Percentiles rank a stretch among this genome's conserved stretches.
phyloP scores from a whole-genome alignment of 2,888 invertebrate genomes.

The Agrochola lychnidis region DNA sequence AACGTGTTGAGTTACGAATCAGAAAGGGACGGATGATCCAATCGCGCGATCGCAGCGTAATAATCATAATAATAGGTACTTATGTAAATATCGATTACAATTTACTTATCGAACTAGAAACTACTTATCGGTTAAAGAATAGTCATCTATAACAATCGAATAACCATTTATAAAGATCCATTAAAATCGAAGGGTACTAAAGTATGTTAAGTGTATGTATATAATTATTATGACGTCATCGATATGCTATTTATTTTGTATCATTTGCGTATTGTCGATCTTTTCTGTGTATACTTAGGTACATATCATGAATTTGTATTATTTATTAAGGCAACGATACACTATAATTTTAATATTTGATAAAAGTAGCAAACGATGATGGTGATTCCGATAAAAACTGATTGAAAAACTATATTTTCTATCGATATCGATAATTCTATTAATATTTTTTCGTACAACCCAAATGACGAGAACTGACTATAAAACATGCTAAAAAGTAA shows the following conservation, averaged over 20 bases:
- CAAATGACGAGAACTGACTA: not conserved
- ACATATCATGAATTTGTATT: constrained; percentile 89
- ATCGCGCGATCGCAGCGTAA: constrained; percentile 62
- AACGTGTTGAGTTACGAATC: constrained; percentile 47
- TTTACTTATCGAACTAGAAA: constrained; percentile 79
- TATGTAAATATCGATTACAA: constrained; percentile 87
- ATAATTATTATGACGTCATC: constrained; percentile 85
- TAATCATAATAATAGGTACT: constrained; percentile 82
- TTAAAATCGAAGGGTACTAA: constrained; percentile 90
- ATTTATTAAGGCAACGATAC: constrained; percentile 81
- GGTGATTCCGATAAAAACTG: constrained; percentile 6
- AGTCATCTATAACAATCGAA: constrained; percentile 86
- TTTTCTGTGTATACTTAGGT: constrained; percentile 89
- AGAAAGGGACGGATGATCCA: constrained; percentile 59
- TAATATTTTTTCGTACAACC: not conserved
- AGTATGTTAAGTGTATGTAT: constrained; percentile 87
- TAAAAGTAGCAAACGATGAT: constrained; percentile 64
- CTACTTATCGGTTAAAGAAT: constrained; percentile 81
- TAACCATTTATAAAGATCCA: constrained; percentile 86
- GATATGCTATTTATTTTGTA: constrained; percentile 88
- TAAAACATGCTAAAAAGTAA: not conserved
- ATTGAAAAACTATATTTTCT: constrained; percentile 1
- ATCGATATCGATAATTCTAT: constrained; percentile 42
- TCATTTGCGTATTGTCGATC: constrained; percentile 86
- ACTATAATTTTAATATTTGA: constrained; percentile 68